Evolutionary conservation across 2,113 vertebrate species (phyloP).

Genomic region (Machaerirhynchus nigripectus): DNA sequence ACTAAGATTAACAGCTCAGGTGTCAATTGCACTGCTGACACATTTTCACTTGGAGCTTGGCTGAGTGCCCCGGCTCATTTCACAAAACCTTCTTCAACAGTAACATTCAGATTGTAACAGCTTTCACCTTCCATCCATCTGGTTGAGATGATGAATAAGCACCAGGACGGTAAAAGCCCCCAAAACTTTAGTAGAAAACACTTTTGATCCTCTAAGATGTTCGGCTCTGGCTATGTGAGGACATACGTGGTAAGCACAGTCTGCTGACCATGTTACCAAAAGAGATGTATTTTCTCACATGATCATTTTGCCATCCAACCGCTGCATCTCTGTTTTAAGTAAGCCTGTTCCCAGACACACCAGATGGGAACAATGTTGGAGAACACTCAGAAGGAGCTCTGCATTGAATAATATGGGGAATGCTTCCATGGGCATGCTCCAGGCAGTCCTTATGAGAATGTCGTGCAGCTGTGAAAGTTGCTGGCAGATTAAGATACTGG

Average conservation of each 20-base stretch:
- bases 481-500: background rate
- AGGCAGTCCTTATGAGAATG: background rate
- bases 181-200: background rate
- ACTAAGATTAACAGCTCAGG: conserved; percentile 44
- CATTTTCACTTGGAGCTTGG: conserved; percentile 45
- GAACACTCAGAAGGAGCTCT: background rate
- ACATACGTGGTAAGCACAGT: background rate
- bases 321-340: background rate
- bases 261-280: background rate
- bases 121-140: conserved; percentile 49
- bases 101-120: conserved; percentile 15
- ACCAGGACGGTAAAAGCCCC: background rate
- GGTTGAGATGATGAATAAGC: background rate
- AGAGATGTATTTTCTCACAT: background rate
- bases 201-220: background rate
- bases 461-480: background rate
- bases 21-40: conserved; percentile 45
- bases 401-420: background rate
- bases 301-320: background rate
- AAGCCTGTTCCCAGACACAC: background rate
- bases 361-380: background rate
- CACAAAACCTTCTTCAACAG: conserved; percentile 5
- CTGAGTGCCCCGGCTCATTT: conserved; percentile 25
- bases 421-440: background rate
- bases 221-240: background rate